Evolutionary conservation across 2,888 invertebrate species (phyloP), one percentile per base, ranked within the genome.

Genomic region (Stomorhina lunata): DNA sequence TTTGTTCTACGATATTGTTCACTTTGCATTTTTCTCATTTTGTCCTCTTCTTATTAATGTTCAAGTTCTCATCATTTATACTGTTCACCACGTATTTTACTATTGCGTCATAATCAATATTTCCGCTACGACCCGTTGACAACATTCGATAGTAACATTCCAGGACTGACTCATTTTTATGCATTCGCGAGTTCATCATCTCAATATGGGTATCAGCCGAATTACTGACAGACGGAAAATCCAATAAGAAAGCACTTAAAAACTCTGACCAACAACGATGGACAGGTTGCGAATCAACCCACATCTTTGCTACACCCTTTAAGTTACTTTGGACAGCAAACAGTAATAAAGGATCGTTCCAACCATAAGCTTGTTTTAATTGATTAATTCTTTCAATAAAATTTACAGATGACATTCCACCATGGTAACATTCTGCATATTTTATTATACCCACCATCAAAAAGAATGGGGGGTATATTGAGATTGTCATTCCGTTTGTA

Each of bases 61-160:
- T 50, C 9, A 50, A 27, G 6, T 27, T 10, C 5, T 50, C 50
- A 25, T 50, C 50, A 50, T 2, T 50, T n/a, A 50, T 12, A n/a
- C 27, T 27, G 7, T 27, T 27, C n/a, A 27, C n/a, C 1, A 50
- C 15, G n/a, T 50, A 50, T 25, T 50, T 50, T 50, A 50, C n/a
- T 25, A 50, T 50, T 27, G 50, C 25, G 27, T 50, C 27, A 27
- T 50, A 22, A 1, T 50, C 50, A 4, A 15, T 50, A 7, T 27
- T 50, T 1, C 50, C 25, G 3, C 27, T 4, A 27, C 50, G 50
- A 27, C 27, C 50, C n/a, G 6, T 50, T 4, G 50, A 50, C 7
- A 50, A n/a, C 50, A 50, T 50, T 12, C 50, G n/a, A n/a, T n/a
- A n/a, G n/a, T 81, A 84, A 17, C 57, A 81, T 40, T 84, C 81